Evolutionary conservation across 2,888 invertebrate genomes (phyloP), one percentile per base, ranked within the genome.

Genomic region (Caenorhabditis wallacei): DNA sequence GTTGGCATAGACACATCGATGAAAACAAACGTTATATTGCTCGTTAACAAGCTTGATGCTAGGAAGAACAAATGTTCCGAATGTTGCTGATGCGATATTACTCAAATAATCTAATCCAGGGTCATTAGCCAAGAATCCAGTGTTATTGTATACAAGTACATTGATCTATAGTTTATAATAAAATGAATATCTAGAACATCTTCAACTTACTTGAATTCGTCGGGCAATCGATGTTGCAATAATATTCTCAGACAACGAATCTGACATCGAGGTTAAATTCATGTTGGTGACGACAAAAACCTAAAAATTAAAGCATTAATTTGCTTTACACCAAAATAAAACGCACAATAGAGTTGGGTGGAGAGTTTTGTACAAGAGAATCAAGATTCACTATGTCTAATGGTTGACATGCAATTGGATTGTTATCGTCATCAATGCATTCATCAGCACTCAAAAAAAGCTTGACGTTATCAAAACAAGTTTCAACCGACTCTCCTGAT

Each of bases 221-320:
- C 53, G 61, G n/a, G 82, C 72, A 37, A 82, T 82, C 0, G 82
- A 79, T n/a, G 79, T 74, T 2, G 72, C 69, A 24, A 72, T 69
- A 2, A 82, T 82, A 16, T 57, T 35, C 40, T 82, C 68, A 8
- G 46, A 16, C 5, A 48, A 0, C 18, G 40, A 13, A 7, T 16
- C 54, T 22, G 61, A 56, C 1, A 16, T 8, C 4, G 51, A 35
- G 5, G 18, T 18, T 0, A 64, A n/a, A 3, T 22, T 43, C 68
- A 76, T 71, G 43, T 81, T 81, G 5, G 81, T 81, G 1, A 71
- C 71, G 1, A 81, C 66, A n/a, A 76, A 76, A 48, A 76, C 22
- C 81, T 81, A 18, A n/a, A 61, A 43, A n/a, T n/a, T n/a, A 8
- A 63, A 56, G n/a, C 1, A 1, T 51, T 59, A 61, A 11, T 61